Evolutionary conservation across 2,888 invertebrate genomes (phyloP).

Genomic region (Drosophila mayaguana): DNA sequence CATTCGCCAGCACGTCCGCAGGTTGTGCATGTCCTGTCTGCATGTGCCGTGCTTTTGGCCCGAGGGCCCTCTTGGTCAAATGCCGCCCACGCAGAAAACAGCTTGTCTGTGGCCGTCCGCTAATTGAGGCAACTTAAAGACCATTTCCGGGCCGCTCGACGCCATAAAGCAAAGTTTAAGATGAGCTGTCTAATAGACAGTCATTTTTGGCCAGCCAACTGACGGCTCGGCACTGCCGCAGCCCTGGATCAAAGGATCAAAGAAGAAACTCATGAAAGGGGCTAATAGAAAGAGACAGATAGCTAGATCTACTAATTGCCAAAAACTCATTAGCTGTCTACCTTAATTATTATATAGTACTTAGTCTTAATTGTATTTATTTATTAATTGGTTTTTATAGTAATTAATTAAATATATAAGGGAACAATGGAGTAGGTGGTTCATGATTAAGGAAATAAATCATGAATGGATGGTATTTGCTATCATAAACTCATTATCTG

Average conservation of each 20-base stretch:
- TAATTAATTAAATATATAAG: too few species aligned
- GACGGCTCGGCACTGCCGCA: slow-evolving; percentile 2
- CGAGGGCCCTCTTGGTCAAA: slow-evolving; percentile 12
- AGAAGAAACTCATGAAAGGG: neutral
- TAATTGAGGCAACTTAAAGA: slow-evolving; percentile 73
- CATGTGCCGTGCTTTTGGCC: slow-evolving; percentile 23
- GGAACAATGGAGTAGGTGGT: too few species aligned
- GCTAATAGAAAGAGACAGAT: too few species aligned
- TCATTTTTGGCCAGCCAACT: slow-evolving; percentile 12
- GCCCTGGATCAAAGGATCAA: slow-evolving; percentile 3
- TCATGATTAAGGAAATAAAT: too few species aligned
- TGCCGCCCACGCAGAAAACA: slow-evolving; percentile 17
- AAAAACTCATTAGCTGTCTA: neutral
- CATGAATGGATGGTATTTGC: too few species aligned
- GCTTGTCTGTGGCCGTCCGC: slow-evolving; percentile 50
- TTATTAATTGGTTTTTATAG: too few species aligned
- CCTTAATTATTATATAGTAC: too few species aligned
- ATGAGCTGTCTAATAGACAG: slow-evolving; percentile 19
- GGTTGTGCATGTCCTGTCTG: slow-evolving; percentile 33
- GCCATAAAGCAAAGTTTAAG: slow-evolving; percentile 25
- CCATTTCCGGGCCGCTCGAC: slow-evolving; percentile 33
- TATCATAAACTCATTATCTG: neutral
- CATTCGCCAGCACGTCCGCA: slow-evolving; percentile 52
- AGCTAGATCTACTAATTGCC: neutral
- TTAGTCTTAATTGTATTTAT: too few species aligned